A percentile compares a stretch with the other conserved stretches of the same genome.
phyloP scores from a whole-genome alignment of 2,113 vertebrate species.

The Pagrus major region DNA sequence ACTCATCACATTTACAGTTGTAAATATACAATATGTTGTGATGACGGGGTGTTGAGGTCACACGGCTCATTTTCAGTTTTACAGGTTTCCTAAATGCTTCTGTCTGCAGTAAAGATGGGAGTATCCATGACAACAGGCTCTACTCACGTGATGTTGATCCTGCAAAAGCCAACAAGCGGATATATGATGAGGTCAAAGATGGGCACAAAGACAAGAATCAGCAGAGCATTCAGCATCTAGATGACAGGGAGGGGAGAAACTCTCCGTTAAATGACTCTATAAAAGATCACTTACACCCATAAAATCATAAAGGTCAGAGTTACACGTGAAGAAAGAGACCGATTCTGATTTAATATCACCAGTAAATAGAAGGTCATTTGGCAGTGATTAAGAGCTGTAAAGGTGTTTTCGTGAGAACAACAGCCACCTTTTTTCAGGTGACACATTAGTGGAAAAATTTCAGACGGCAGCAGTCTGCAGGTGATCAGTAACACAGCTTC shows the following conservation, averaged over 20 bases:
- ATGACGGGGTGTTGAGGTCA: too few species aligned
- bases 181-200: constrained; percentile 95
- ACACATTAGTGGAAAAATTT: background rate
- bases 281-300: constrained; percentile 40
- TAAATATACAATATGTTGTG: background rate
- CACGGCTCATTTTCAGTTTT: constrained; percentile 21
- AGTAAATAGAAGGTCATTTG: constrained; percentile 13
- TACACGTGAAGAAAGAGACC: constrained; percentile 18
- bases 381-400: constrained; percentile 44
- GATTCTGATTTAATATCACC: constrained; percentile 24
- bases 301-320: constrained; percentile 61
- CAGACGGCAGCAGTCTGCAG: background rate
- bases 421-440: background rate
- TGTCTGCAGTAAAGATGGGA: constrained; percentile 23
- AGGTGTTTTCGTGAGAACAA: constrained; percentile 12
- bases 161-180: constrained; percentile 89
- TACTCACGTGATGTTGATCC: constrained; percentile 94
- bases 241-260: constrained; percentile 19
- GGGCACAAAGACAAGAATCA: constrained; percentile 95
- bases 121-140: background rate
- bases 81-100: constrained; percentile 17
- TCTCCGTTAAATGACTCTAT: constrained; percentile 26
- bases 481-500: too few species aligned
- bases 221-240: constrained; percentile 94
- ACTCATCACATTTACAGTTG: background rate